A percentile compares a stretch with the other conserved stretches of the same genome.
Evolutionary conservation across 2,888 invertebrate species (phyloP).

Genomic region (Dryococelus australis): DNA sequence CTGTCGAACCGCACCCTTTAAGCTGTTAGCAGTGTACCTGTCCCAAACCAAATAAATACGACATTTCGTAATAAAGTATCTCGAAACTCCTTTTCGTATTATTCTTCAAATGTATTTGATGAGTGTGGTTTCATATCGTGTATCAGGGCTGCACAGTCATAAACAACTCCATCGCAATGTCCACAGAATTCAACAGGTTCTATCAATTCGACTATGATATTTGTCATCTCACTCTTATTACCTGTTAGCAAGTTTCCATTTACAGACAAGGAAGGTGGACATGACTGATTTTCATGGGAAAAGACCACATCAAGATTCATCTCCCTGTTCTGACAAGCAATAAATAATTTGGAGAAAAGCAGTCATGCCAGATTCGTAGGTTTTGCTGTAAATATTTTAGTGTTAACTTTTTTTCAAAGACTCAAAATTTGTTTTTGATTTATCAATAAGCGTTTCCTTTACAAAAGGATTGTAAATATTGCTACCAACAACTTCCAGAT

Average conservation of each 20-base stretch:
- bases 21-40: conserved; percentile 6
- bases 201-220: neutral
- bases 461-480: neutral
- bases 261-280: neutral
- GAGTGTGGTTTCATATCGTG: neutral
- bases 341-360: neutral
- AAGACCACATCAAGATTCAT: conserved; percentile 1
- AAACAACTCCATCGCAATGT: neutral
- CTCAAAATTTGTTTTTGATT: neutral
- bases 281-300: neutral
- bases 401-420: neutral
- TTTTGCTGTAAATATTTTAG: neutral
- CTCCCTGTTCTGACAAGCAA: conserved; percentile 5
- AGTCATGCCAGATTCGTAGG: neutral
- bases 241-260: neutral
- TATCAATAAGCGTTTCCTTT: neutral
- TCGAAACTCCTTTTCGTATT: neutral
- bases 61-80: neutral
- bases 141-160: neutral
- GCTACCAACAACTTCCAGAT: neutral
- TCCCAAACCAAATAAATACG: conserved; percentile 4
- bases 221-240: neutral
- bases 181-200: neutral
- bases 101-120: neutral
- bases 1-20: neutral